Base-by-base conservation (phyloP, 2,888 invertebrate species). In the Harpalus rufipes region DNA sequence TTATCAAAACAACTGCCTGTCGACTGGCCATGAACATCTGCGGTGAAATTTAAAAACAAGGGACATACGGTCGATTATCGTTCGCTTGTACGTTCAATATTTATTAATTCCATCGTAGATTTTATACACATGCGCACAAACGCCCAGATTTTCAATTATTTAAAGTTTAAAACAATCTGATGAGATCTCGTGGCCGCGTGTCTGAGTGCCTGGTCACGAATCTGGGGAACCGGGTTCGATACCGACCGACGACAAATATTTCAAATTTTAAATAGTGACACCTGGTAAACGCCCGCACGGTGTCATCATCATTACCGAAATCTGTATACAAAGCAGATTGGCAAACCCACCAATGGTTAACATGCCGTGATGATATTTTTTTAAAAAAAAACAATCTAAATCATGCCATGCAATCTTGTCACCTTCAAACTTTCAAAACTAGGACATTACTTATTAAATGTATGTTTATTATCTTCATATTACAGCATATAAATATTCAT, bases 1-100 rank as follows among this genome's bases (percentile, higher is more conserved):
- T 72, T 72, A 72, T 72, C 72, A 72, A 72, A 72, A 72, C 72
- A 72, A 72, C 72, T 72, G 72, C 44, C 72, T 41, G 44, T 18
- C 44, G 72, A 72, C 72, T 72, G 72, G 18, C 72, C 72, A 44
- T 72, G 72, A 72, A 72, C 72, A 72, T 44, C 44, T 72, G 72
- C 72, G 72, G 72, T 72, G 72, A 72, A 72, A 72, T 72, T 72
- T 72, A 72, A 72, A 72, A 72, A 72, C 72, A 72, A 72, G 72
- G 14, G 72, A 72, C 72, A 72, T 72, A 72, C 72, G 72, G 72
- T 72, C 72, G 72, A 72, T 72, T 72, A 72, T 72, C 72, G 72
- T 72, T 72, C 41, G 41, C 72, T 41, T 72, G 44, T 18, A 72
- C 72, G 72, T 72, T 72, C 72, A 72, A 72, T 72, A 72, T 72